phyloP scores from a whole-genome alignment of 2,888 invertebrate genomes.

The Galerucella nymphaeae region DNA sequence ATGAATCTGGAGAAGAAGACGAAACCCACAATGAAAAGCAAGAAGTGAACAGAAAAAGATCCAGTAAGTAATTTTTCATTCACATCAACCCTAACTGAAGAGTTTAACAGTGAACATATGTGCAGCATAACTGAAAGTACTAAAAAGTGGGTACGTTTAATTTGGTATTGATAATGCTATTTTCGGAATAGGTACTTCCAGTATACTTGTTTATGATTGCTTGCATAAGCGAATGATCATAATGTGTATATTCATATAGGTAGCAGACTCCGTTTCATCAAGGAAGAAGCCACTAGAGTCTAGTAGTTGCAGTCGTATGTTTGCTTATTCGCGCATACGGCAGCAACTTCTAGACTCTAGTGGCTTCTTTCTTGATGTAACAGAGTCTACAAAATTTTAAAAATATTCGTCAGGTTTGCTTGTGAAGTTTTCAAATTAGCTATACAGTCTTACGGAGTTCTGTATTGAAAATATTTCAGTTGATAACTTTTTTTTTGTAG shows the following conservation, averaged over 20 bases:
- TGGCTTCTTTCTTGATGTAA: no score
- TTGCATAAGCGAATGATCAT: neutral
- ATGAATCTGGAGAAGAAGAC: conserved; percentile 7
- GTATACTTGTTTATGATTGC: neutral
- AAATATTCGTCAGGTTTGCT: neutral
- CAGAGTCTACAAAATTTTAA: no score
- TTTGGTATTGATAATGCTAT: neutral
- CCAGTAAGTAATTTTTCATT: conserved; percentile 16
- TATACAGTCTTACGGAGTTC: neutral
- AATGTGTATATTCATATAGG: neutral
- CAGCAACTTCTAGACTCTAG: no score
- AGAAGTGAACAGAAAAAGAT: conserved; percentile 11
- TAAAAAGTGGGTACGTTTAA: neutral
- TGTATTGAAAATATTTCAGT: neutral
- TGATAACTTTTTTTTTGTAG: conserved; percentile 5
- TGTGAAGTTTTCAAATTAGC: neutral
- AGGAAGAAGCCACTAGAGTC: no score
- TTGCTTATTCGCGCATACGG: no score
- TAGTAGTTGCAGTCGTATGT: no score
- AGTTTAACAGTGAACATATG: neutral
- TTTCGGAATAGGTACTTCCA: neutral
- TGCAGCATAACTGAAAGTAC: neutral
- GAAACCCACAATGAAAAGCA: neutral
- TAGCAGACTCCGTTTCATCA: neutral
- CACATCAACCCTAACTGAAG: neutral